A percentile compares a stretch with the other conserved stretches of the same genome.
phyloP scores from a whole-genome alignment of 2,888 invertebrate genomes.

The Phymatocera aterrima region DNA sequence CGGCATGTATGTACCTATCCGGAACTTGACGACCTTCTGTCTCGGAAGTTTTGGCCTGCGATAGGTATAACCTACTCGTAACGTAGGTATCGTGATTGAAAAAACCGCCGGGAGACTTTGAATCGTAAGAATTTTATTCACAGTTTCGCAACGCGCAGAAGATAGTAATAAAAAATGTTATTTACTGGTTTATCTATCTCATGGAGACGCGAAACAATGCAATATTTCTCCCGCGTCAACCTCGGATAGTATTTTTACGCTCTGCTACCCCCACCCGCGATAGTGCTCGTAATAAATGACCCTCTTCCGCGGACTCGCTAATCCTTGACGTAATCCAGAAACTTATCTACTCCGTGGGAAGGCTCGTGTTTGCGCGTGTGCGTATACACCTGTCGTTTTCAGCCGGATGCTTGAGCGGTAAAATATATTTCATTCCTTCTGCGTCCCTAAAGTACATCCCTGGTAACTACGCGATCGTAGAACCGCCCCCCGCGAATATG shows the following conservation, averaged over 20 bases:
- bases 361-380: neutral
- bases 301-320: constrained; percentile 31
- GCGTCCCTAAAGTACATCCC: neutral
- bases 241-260: constrained; percentile 27
- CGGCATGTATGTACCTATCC: no score
- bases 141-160: neutral
- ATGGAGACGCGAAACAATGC: neutral
- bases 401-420: neutral
- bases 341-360: constrained; percentile 21
- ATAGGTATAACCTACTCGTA: no score
- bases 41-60: no score
- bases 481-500: neutral
- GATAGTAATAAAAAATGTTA: neutral
- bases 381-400: constrained; percentile 22
- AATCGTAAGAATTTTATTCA: neutral
- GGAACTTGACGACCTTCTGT: no score
- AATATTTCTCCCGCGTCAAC: neutral
- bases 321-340: constrained; percentile 33
- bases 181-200: neutral
- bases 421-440: neutral
- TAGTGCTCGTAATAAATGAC: constrained; percentile 32
- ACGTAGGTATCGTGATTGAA: no score
- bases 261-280: constrained; percentile 16
- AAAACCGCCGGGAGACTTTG: no score
- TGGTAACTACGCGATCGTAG: neutral